A percentile compares a stretch with the other conserved stretches of the same genome.
phyloP scores from a whole-genome alignment of 2,888 invertebrate species.

The Tridacna crocea region DNA sequence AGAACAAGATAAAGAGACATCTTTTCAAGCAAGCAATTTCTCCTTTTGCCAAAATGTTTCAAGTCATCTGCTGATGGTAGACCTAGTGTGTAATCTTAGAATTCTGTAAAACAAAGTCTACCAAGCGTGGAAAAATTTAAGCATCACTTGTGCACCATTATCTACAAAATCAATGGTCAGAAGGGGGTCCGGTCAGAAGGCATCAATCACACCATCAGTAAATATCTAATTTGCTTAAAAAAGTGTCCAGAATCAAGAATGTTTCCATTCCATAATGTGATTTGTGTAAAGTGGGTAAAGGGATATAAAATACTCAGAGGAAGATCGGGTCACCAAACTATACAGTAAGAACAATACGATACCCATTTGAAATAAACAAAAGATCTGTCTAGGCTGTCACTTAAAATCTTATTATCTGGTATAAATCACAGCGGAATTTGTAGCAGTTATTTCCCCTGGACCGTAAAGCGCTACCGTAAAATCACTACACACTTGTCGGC shows the following conservation, averaged over 20 bases:
- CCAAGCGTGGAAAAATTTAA: too few species aligned
- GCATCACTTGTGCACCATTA: too few species aligned
- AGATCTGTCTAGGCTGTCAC: slow-evolving; percentile 22
- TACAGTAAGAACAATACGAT: slow-evolving; percentile 20
- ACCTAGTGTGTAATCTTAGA: too few species aligned
- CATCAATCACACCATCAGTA: too few species aligned
- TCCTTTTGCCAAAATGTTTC: not conserved
- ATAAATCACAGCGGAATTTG: slow-evolving; percentile 33
- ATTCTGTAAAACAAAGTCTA: too few species aligned
- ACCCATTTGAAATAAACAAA: slow-evolving; percentile 30
- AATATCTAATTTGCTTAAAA: too few species aligned
- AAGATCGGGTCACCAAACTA: slow-evolving; percentile 6
- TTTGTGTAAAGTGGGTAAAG: too few species aligned
- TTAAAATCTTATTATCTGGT: slow-evolving; percentile 17
- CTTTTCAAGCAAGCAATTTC: not conserved
- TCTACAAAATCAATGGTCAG: too few species aligned
- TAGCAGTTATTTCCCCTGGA: slow-evolving; percentile 55
- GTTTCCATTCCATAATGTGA: too few species aligned
- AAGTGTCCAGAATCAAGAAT: too few species aligned
- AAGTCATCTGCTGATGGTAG: too few species aligned
- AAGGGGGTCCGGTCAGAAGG: too few species aligned
- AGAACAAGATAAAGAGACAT: not conserved
- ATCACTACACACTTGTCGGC: not conserved
- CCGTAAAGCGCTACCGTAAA: slow-evolving; percentile 29
- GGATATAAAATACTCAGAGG: not conserved